phyloP scores from a whole-genome alignment of 2,888 invertebrate genomes.

The Augiades crinisus region DNA sequence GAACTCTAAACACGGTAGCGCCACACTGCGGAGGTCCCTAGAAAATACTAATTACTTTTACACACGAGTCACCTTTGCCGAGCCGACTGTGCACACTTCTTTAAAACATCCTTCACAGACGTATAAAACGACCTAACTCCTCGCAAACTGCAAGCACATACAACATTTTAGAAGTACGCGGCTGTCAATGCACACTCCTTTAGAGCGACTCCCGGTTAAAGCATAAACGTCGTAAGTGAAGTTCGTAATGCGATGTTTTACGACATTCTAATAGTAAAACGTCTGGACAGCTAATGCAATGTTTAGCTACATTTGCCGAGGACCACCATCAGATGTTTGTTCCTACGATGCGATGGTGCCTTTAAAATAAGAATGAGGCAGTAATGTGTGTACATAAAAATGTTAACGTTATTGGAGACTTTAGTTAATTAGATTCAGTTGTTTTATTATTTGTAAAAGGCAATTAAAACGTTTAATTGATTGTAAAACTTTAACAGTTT shows the following conservation, averaged over 20 bases:
- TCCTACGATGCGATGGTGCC: conserved; percentile 44
- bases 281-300: conserved; percentile 55
- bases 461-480: no score
- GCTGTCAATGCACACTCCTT: conserved; percentile 14
- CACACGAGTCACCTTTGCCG: conserved; percentile 63
- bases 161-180: conserved; percentile 17
- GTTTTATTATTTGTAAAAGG: no score
- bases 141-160: conserved; percentile 8
- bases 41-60: conserved; percentile 61
- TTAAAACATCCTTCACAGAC: conserved; percentile 42
- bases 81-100: conserved; percentile 62
- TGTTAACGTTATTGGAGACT: conserved; percentile 34
- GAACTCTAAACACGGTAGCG: conserved; percentile 44
- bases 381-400: conserved; percentile 51
- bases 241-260: conserved; percentile 30
- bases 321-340: conserved; percentile 75
- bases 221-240: conserved; percentile 21
- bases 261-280: conserved; percentile 39
- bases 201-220: not conserved
- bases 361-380: conserved; percentile 57
- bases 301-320: conserved; percentile 49
- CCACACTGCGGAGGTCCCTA: conserved; percentile 69
- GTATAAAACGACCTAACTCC: conserved; percentile 43
- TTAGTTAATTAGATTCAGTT: no score
- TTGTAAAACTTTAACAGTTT: no score